phyloP scores from a whole-genome alignment of 2,113 vertebrate species.

The Tychaedon coryphoeus region DNA sequence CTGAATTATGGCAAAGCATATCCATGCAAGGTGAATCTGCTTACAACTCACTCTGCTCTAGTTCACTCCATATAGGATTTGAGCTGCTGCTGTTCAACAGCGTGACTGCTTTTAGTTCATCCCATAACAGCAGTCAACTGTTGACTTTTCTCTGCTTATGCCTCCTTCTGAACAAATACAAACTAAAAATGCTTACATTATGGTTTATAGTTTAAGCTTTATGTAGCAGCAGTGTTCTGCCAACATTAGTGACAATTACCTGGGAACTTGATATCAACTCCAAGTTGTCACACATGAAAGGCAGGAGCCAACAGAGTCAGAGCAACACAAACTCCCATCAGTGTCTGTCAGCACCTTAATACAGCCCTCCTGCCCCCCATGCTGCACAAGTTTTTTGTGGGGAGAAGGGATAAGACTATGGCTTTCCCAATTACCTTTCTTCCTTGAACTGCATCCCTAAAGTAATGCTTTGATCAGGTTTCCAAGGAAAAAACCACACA shows the following conservation, averaged over 20 bases:
- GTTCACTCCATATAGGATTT: neutral
- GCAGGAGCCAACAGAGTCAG: neutral
- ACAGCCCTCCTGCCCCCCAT: neutral
- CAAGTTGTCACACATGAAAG: accelerated
- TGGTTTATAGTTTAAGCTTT: neutral
- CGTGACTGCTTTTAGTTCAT: neutral
- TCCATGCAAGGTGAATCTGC: neutral
- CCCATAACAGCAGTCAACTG: neutral
- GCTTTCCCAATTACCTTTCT: neutral
- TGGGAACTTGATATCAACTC: neutral
- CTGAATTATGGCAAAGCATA: neutral
- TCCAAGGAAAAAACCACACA: neutral
- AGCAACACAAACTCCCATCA: neutral
- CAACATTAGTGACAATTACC: neutral
- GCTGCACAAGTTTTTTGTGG: neutral
- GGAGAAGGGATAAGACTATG: neutral
- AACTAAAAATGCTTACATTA: neutral
- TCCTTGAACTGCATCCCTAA: neutral
- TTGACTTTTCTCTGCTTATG: neutral
- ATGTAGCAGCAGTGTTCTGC: neutral
- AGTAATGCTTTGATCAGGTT: neutral
- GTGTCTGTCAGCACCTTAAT: neutral
- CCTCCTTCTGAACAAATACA: neutral
- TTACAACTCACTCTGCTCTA: neutral
- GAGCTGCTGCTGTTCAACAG: neutral